Evolutionary conservation across 2,888 invertebrate genomes (phyloP).

Genomic region (Lasioglossum vierecki): DNA sequence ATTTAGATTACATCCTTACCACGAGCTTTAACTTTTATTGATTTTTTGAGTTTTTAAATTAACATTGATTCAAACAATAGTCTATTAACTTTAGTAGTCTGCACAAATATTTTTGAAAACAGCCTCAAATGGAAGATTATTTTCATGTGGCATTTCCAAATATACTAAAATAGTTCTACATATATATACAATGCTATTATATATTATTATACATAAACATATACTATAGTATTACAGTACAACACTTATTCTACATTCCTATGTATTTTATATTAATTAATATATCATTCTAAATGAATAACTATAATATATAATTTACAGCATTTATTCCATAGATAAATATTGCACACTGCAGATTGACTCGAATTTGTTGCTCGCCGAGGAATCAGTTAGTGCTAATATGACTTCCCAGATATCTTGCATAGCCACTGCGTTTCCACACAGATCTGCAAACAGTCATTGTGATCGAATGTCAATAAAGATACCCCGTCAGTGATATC

Average conservation of each 20-base stretch:
- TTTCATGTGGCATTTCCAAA: not conserved
- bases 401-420: not conserved
- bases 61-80: not conserved
- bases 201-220: no score
- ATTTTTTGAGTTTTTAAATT: not conserved
- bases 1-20: not conserved
- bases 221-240: no score
- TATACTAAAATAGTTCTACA: no score
- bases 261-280: not conserved
- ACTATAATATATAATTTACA: not conserved
- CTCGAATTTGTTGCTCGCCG: not conserved
- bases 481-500: conserved; percentile 42
- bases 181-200: no score
- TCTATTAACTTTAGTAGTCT: not conserved
- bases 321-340: not conserved
- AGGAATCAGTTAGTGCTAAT: not conserved
- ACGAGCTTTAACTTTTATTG: not conserved
- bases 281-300: not conserved
- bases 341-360: not conserved
- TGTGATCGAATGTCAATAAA: conserved; percentile 56
- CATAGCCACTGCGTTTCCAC: conserved; percentile 12
- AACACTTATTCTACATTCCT: not conserved
- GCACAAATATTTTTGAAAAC: not conserved
- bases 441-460: conserved; percentile 38
- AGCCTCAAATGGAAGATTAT: not conserved